Percentiles rank a stretch among this genome's conserved stretches.
Evolutionary conservation across 2,888 invertebrate genomes (phyloP).

Genomic region (Synanthedon vespiformis): DNA sequence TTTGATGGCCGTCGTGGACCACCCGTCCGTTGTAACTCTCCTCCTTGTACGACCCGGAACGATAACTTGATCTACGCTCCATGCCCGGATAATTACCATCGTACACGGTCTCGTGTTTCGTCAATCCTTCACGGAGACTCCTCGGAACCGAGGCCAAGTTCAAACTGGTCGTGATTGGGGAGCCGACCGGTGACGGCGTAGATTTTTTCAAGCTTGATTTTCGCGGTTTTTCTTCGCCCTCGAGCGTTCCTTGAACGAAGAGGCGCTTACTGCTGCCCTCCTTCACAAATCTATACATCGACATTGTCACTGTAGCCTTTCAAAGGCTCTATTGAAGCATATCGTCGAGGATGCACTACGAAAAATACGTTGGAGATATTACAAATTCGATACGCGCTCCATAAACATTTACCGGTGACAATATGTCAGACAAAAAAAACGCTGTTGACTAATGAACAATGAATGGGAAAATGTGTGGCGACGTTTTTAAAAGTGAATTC

Average conservation of each 20-base stretch:
- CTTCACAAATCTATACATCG: slow-evolving; percentile 86
- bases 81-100: slow-evolving; percentile 63
- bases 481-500: slow-evolving; percentile 28
- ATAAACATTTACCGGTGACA: slow-evolving; percentile 20
- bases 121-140: slow-evolving; percentile 66
- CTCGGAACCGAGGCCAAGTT: slow-evolving; percentile 68
- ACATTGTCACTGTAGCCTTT: slow-evolving; percentile 59
- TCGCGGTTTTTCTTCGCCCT: slow-evolving; percentile 71
- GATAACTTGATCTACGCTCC: slow-evolving; percentile 49
- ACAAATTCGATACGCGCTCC: slow-evolving; percentile 52
- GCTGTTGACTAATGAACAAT: not conserved
- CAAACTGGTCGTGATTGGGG: slow-evolving; percentile 73
- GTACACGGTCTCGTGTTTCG: slow-evolving; percentile 59
- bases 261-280: slow-evolving; percentile 73
- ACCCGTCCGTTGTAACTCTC: slow-evolving; percentile 59
- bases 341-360: slow-evolving; percentile 33
- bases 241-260: slow-evolving; percentile 80
- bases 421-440: slow-evolving; percentile 2
- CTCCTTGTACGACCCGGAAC: slow-evolving; percentile 52
- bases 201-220: slow-evolving; percentile 67
- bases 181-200: slow-evolving; percentile 63
- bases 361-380: slow-evolving; percentile 29
- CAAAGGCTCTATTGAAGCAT: slow-evolving; percentile 41
- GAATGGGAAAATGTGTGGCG: not conserved
- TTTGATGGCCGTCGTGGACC: slow-evolving; percentile 61